A percentile compares a stretch with the other conserved stretches of the same genome.
These are phyloP conservation scores for Corythoichthys haematopterus DNA, from an alignment of 2,113 vertebrate genomes.

Conservation along the genomic window DNA sequence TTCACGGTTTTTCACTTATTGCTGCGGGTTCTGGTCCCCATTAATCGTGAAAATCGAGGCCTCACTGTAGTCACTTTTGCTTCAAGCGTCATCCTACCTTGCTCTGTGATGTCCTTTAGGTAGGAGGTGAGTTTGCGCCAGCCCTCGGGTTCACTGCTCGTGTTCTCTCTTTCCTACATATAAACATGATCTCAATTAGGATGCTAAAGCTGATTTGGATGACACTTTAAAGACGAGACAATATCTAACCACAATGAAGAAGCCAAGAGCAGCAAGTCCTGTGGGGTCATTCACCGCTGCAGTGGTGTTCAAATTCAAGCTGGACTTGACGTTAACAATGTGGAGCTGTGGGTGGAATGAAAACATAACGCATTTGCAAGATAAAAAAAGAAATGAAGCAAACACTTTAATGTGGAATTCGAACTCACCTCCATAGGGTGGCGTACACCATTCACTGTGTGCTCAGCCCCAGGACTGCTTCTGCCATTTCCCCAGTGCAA, in stretches of 20 bases:
- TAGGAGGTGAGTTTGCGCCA: conserved; percentile 57
- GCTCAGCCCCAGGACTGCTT: conserved; percentile 58
- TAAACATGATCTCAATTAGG: neutral
- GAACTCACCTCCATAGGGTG: conserved; percentile 68
- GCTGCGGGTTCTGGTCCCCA: no score
- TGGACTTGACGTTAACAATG: conserved; percentile 61
- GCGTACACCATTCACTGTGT: conserved; percentile 52
- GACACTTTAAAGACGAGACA: neutral
- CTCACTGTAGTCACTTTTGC: neutral
- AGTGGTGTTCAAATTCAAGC: conserved; percentile 10
- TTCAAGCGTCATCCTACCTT: conserved; percentile 30
- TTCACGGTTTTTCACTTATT: no score
- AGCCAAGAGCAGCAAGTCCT: conserved; percentile 62
- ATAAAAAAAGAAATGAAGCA: neutral
- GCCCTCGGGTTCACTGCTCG: conserved; percentile 27
- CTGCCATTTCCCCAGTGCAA: conserved; percentile 66
- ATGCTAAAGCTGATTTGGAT: neutral
- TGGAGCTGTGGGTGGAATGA: conserved; percentile 57
- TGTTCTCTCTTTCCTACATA: conserved; percentile 4
- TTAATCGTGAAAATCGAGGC: no score
- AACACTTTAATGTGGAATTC: neutral
- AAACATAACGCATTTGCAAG: neutral
- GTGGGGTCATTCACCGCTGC: conserved; percentile 23
- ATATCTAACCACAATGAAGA: conserved; percentile 49
- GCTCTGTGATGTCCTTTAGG: conserved; percentile 27